phyloP scores from a whole-genome alignment of 2,888 invertebrate species.

The Meteorus colon region DNA sequence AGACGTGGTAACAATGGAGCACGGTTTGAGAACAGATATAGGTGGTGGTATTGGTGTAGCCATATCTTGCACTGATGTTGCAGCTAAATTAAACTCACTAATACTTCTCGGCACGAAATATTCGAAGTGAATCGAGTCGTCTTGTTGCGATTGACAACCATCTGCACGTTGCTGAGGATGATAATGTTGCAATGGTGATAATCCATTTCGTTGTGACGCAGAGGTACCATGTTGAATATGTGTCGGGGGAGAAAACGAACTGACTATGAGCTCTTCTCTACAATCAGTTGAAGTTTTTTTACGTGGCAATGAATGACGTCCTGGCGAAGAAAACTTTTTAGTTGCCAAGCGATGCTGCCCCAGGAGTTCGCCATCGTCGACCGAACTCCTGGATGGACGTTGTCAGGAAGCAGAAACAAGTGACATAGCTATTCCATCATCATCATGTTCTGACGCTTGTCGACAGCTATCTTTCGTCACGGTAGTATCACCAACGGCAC shows the following conservation, averaged over 20 bases:
- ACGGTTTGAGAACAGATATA: slow-evolving; percentile 65
- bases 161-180: slow-evolving; percentile 56
- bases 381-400: slow-evolving; percentile 74
- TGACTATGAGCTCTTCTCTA: slow-evolving; percentile 53
- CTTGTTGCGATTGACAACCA: slow-evolving; percentile 68
- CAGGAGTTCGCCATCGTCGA: slow-evolving; percentile 72
- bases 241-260: slow-evolving; percentile 51
- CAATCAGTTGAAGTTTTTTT: slow-evolving; percentile 67
- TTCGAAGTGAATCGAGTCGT: slow-evolving; percentile 79
- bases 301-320: slow-evolving; percentile 75
- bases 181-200: slow-evolving; percentile 64
- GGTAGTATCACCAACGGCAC: slow-evolving; percentile 52
- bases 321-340: slow-evolving; percentile 69
- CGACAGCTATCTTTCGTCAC: slow-evolving; percentile 56
- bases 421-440: slow-evolving; percentile 75
- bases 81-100: slow-evolving; percentile 86
- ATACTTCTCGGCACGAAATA: slow-evolving; percentile 90
- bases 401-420: slow-evolving; percentile 76
- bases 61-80: slow-evolving; percentile 77
- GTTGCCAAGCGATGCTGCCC: slow-evolving; percentile 58
- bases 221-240: slow-evolving; percentile 77
- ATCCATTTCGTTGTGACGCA: slow-evolving; percentile 26
- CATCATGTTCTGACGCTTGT: slow-evolving; percentile 65
- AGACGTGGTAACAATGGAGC: slow-evolving; percentile 55
- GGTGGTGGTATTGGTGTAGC: slow-evolving; percentile 74